Percentiles rank a stretch among this genome's conserved stretches.
These are phyloP conservation scores for Vesta saturnalis DNA, from an alignment of 2,888 invertebrate species.

Conservation along the genomic window DNA sequence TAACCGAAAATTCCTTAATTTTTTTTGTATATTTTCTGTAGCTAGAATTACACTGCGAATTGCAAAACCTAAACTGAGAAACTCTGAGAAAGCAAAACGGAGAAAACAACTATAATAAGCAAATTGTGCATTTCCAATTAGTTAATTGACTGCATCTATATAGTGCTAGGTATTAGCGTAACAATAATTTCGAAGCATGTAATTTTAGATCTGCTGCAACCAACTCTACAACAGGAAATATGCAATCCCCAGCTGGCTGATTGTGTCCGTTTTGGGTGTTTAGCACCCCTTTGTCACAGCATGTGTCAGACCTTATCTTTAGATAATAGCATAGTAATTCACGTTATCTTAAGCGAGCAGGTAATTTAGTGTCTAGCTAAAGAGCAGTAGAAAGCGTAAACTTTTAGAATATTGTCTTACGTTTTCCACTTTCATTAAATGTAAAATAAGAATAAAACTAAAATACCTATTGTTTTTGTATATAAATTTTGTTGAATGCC, in stretches of 20 bases:
- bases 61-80: too few relatives aligned
- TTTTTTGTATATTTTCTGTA: too few relatives aligned
- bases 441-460: neutral
- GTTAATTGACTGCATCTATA: constrained; percentile 3
- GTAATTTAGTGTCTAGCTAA: constrained; percentile 35
- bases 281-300: constrained; percentile 42
- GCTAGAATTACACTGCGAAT: too few relatives aligned
- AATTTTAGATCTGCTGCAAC: constrained; percentile 20
- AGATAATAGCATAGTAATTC: constrained; percentile 40
- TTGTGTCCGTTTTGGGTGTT: constrained; percentile 39
- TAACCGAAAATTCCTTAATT: too few relatives aligned
- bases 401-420: neutral
- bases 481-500: neutral
- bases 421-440: constrained; percentile 2
- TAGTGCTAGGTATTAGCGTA: constrained; percentile 24
- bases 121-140: neutral
- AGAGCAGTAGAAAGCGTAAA: constrained; percentile 22
- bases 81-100: neutral
- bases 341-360: constrained; percentile 38
- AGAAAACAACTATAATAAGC: neutral
- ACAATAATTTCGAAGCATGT: constrained; percentile 6
- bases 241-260: constrained; percentile 31
- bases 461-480: neutral
- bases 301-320: constrained; percentile 39
- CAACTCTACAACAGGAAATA: constrained; percentile 17